Evolutionary conservation across 2,888 invertebrate genomes (phyloP), one percentile per base, ranked within the genome.

Genomic region (Coecobrya sp.): DNA sequence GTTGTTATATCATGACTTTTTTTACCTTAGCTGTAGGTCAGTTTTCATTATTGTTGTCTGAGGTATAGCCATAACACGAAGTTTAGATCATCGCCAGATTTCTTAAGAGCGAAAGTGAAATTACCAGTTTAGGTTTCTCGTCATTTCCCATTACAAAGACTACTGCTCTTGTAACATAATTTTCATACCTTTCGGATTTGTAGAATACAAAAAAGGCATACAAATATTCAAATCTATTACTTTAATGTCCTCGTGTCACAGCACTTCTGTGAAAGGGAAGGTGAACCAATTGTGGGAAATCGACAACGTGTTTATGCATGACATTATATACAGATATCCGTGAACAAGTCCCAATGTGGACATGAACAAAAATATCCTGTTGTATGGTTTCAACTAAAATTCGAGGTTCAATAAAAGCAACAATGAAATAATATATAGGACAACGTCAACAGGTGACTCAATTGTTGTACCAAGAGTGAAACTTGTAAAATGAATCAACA

Each of bases 381-480:
- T 5, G n/a, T 55, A 19, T 25, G 4, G 62, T 70, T 49, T 76
- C 45, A 19, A 25, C n/a, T 0, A n/a, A 22, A n/a, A 22, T 59
- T 62, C 5, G 5, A 70, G 45, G 25, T 36, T 76, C 45, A 30
- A 52, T 76, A 87, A 91, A 70, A 70, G 59, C 19, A 52, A 84
- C 13, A 45, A 84, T 22, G 25, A 36, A n/a, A 87, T 27, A 22
- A 86, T 55, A 92, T 84, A 88, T 88, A 88, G 92, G 92, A 22
- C 88, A 82, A 70, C 49, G 45, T n/a, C 59, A 65, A 76, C 92
- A 88, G 84, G 92, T 88, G 87, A 88, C 84, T 88, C 88, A 84
- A 88, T 92, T 92, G 88, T 84, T 88, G 5, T 19, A 19, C 11
- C 68, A 84, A 92, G 76, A 88, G 92, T 88, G 88, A 88, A 88